phyloP scores from a whole-genome alignment of 2,888 invertebrate genomes.

The Papilio gigon region DNA sequence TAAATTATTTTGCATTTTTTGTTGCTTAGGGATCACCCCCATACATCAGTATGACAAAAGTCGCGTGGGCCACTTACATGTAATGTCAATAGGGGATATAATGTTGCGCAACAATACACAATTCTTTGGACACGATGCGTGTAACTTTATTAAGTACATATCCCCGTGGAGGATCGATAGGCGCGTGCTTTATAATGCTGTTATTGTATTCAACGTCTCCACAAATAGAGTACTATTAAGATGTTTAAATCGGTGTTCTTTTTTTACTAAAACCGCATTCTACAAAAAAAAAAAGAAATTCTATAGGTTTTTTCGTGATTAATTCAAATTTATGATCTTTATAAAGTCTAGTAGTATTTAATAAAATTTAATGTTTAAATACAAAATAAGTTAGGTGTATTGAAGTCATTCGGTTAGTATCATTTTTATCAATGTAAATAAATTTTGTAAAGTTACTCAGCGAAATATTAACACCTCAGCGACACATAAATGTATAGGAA shows the following conservation, averaged over 20 bases:
- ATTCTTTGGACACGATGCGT: constrained; percentile 67
- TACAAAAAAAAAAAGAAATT: neutral
- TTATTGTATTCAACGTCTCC: constrained; percentile 32
- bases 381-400: too few species aligned
- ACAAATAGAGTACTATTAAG: constrained; percentile 4
- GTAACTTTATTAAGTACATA: constrained; percentile 72
- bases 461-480: constrained; percentile 55
- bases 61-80: constrained; percentile 58
- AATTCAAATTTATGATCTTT: too few species aligned
- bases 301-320: too few species aligned
- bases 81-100: constrained; percentile 70
- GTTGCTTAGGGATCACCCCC: constrained; percentile 1
- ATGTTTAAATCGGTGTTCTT: neutral
- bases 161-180: constrained; percentile 75
- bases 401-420: too few species aligned
- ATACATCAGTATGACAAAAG: constrained; percentile 31
- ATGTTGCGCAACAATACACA: constrained; percentile 71
- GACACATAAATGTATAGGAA: constrained; percentile 58
- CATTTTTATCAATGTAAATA: too few species aligned
- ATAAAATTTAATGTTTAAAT: too few species aligned
- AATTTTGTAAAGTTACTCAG: constrained; percentile 48
- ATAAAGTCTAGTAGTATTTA: too few species aligned
- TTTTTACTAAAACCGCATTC: neutral
- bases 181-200: constrained; percentile 47
- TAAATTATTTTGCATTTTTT: constrained; percentile 21